Percentiles rank a stretch among this genome's conserved stretches.
These are phyloP conservation scores for Ctenomys sociabilis DNA, from an alignment of 2,113 vertebrate genomes.

Conservation along the genomic window DNA sequence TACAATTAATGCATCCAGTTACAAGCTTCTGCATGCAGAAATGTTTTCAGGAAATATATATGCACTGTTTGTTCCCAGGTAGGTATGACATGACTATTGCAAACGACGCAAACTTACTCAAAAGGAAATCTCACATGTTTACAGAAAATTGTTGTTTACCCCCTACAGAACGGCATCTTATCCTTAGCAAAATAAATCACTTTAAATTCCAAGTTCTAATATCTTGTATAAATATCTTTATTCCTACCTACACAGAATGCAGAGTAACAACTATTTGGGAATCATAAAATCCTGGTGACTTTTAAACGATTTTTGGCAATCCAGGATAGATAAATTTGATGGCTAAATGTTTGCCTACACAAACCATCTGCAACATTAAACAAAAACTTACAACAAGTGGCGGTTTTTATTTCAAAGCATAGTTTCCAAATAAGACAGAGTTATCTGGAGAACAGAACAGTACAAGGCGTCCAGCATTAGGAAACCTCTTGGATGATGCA, in stretches of 20 bases:
- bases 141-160: background rate
- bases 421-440: conserved; percentile 17
- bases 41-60: background rate
- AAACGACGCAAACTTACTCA: background rate
- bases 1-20: background rate
- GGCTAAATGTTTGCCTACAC: conserved; percentile 43
- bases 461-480: background rate
- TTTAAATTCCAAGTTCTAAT: conserved; percentile 52
- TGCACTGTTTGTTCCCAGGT: background rate
- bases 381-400: background rate
- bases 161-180: background rate
- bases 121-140: background rate
- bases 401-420: conserved; percentile 32
- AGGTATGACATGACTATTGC: background rate
- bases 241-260: background rate
- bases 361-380: conserved; percentile 41
- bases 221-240: background rate
- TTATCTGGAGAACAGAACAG: background rate
- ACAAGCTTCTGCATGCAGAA: background rate
- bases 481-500: background rate
- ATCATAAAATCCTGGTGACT: background rate
- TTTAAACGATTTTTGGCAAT: conserved; percentile 19
- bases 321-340: background rate
- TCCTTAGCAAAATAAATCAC: background rate
- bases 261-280: background rate